Base-by-base conservation (phyloP, 2,797 vertebrate genomes). In the Hapalemur alaotrensis region DNA sequence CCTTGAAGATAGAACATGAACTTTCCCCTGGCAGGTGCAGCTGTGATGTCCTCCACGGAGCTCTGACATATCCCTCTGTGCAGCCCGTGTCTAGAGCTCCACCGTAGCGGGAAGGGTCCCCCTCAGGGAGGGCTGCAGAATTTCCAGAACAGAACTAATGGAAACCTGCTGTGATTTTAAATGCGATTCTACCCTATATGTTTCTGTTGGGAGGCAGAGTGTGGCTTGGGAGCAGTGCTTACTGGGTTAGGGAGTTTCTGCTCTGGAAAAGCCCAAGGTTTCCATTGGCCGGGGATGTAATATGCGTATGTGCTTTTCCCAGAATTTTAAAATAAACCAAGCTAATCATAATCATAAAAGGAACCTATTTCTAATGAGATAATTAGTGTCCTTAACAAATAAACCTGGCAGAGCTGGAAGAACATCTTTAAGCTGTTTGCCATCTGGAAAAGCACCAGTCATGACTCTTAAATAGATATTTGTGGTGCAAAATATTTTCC, bases 281-380 rank as follows among this genome's bases (percentile, higher is more conserved):
- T 94, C 93, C 1, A 0, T 81, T 25, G n/a, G 54, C 84, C 76
- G 43, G 75, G 84, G 46, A 70, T 87, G 38, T 88, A 93, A 76
- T 28, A 65, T 4, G 63, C 32, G 23, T 57, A 4, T 48, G 20
- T 43, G 23, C 46, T 93, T 93, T 95, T 80, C 23, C 69, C 20
- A 70, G 76, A 91, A 93, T 70, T 91, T 32, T 10, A 48, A 38
- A 85, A 87, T 17, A 50, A 76, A 52, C 0, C 28, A 70, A 95
- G 25, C 10, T 85, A 61, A 85, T 87, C 54, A 32, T 89, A 92
- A 69, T 95, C 46, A 69, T 89, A n/a, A 88, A 90, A 93, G 69
- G 82, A 89, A 54, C 52, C 65, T 70, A n/a, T 91, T 93, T 85
- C 85, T 79, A 85, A 79, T 84, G 79, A 94, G 83, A 65, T 93